Conservation (phyloP, 2,888 invertebrate genomes). For the Apocheima hispidaria region DNA sequence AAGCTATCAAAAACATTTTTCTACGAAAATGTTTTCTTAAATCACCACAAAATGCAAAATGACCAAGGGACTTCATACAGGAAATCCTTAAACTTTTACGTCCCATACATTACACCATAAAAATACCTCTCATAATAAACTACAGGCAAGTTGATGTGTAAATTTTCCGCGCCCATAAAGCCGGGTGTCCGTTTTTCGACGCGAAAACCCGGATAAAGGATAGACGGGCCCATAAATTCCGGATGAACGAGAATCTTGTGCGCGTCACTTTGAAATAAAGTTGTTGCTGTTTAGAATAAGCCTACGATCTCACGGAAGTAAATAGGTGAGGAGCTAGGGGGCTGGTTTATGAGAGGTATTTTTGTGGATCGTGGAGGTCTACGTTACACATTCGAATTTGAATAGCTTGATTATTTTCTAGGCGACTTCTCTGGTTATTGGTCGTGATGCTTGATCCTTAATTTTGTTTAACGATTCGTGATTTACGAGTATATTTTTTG, state of each 20-base stretch:
- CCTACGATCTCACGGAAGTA: slow-evolving; percentile 51
- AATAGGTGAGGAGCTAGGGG: slow-evolving; percentile 38
- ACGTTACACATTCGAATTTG: neutral
- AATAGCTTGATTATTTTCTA: too few species aligned
- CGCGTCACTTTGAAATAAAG: slow-evolving; percentile 74
- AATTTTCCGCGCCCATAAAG: slow-evolving; percentile 56
- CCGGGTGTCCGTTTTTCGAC: slow-evolving; percentile 55
- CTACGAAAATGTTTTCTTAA: neutral
- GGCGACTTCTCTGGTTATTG: too few species aligned
- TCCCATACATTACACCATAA: slow-evolving; percentile 40
- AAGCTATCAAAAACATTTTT: too few species aligned
- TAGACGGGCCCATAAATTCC: slow-evolving; percentile 64
- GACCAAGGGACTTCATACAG: slow-evolving; percentile 10
- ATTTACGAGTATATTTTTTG: too few species aligned
- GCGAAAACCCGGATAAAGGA: slow-evolving; percentile 54
- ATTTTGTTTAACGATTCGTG: too few species aligned
- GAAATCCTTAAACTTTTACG: slow-evolving; percentile 40
- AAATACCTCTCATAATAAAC: slow-evolving; percentile 42
- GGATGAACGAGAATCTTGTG: slow-evolving; percentile 65
- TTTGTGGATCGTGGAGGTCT: neutral
- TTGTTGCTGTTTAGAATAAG: slow-evolving; percentile 63
- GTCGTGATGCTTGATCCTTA: too few species aligned
- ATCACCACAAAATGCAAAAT: slow-evolving; percentile 14
- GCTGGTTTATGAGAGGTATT: neutral
- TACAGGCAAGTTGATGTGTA: slow-evolving; percentile 52